Evolutionary conservation across 2,888 invertebrate genomes (phyloP).

Genomic region (Cinara cedri): DNA sequence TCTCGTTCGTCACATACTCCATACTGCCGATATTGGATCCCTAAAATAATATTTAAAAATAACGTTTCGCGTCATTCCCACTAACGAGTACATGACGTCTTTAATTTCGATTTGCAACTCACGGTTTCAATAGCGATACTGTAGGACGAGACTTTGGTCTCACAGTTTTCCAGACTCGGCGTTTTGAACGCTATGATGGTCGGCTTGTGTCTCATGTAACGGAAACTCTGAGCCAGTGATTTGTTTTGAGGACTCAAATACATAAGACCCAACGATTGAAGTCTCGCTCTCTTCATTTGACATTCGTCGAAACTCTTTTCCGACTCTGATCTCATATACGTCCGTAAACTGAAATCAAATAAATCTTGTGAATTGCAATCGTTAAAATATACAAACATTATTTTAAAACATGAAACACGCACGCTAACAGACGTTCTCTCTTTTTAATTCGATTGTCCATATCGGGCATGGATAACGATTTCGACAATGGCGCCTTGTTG

Average conservation of each 20-base stretch:
- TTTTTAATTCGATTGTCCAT: slow-evolving; percentile 78
- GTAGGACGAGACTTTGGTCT: slow-evolving; percentile 66
- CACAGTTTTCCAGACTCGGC: slow-evolving; percentile 76
- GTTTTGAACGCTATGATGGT: slow-evolving; percentile 87
- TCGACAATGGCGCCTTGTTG: slow-evolving; percentile 72
- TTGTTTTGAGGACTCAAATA: slow-evolving; percentile 79
- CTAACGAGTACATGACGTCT: neutral
- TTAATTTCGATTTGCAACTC: neutral
- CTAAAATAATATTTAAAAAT: slow-evolving; percentile 17
- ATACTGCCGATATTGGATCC: slow-evolving; percentile 59
- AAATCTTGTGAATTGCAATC: neutral
- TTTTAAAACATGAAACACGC: slow-evolving; percentile 63
- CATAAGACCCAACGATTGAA: slow-evolving; percentile 72
- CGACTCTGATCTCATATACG: slow-evolving; percentile 79
- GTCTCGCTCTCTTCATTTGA: slow-evolving; percentile 70
- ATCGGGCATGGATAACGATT: slow-evolving; percentile 84
- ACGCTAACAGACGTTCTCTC: slow-evolving; percentile 74
- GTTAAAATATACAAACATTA: neutral
- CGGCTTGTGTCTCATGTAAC: slow-evolving; percentile 89
- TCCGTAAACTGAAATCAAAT: slow-evolving; percentile 67
- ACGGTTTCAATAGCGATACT: slow-evolving; percentile 45
- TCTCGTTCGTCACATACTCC: slow-evolving; percentile 62
- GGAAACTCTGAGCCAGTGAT: slow-evolving; percentile 81
- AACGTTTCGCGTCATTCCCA: neutral
- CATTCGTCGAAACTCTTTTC: slow-evolving; percentile 77